Evolutionary conservation across 1,140 invertebrate species (phyloP).

Genomic region (Zaprionus vittiger): DNA sequence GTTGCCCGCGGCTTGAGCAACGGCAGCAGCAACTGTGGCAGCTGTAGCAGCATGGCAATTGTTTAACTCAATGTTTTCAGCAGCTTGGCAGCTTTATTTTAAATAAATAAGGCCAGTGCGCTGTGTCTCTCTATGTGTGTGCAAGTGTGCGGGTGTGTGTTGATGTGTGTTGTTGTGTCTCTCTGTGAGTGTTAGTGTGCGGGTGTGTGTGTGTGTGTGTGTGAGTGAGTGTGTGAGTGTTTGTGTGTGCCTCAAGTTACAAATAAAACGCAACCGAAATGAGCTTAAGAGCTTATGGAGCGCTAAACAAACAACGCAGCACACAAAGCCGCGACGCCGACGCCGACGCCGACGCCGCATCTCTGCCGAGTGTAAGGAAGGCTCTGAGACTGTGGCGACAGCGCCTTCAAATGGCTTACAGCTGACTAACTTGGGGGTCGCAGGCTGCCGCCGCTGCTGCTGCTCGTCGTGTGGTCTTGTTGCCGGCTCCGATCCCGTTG

Average conservation of each 20-base stretch:
- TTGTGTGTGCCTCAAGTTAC: conserved; percentile 70
- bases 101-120: conserved; percentile 67
- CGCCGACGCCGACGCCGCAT: conserved; percentile 9
- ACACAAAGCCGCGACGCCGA: conserved; percentile 71
- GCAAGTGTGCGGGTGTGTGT: not conserved
- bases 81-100: conserved; percentile 71
- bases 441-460: not conserved
- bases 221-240: conserved; percentile 17
- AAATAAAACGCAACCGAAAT: conserved; percentile 82
- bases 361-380: not conserved
- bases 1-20: conserved; percentile 9
- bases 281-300: conserved; percentile 81
- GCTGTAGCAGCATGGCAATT: conserved; percentile 60
- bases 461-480: conserved; percentile 17
- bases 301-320: conserved; percentile 79
- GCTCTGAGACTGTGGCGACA: conserved; percentile 18
- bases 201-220: conserved; percentile 4
- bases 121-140: not conserved
- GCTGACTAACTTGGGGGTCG: conserved; percentile 57
- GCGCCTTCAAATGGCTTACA: conserved; percentile 58
- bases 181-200: not conserved
- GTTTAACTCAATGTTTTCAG: conserved; percentile 74
- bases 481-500: not conserved
- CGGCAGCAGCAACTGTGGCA: conserved; percentile 33
- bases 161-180: conserved; percentile 1